These are phyloP conservation scores for Globicephala melas DNA, from an alignment of 2,113 vertebrate genomes.

Conservation along the genomic window DNA sequence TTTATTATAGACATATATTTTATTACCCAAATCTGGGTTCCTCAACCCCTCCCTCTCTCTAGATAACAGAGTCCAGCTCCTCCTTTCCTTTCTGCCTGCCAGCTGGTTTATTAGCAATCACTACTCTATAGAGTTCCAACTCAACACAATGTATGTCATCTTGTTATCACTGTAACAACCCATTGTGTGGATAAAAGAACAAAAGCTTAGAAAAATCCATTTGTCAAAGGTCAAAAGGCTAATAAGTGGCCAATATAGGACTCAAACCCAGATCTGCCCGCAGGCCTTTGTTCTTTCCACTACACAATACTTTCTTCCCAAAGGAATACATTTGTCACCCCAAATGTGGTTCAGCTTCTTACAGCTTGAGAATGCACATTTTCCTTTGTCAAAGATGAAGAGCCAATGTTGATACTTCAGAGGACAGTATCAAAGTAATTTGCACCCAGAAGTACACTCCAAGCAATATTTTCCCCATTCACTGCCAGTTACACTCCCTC, in stretches of 20 bases:
- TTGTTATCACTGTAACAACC: not conserved
- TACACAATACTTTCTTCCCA: not conserved
- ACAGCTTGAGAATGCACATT: slow-evolving; percentile 55
- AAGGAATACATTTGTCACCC: not conserved
- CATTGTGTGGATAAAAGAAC: not conserved
- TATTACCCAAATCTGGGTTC: not conserved
- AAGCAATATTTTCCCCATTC: slow-evolving; percentile 74
- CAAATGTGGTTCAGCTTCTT: not conserved
- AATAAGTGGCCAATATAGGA: not conserved
- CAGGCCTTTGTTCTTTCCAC: not conserved
- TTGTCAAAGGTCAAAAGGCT: not conserved
- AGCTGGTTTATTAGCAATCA: not conserved
- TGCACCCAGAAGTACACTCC: slow-evolving; percentile 76
- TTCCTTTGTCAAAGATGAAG: slow-evolving; percentile 73
- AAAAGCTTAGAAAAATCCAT: not conserved
- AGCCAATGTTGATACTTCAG: slow-evolving; percentile 72
- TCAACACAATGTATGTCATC: not conserved
- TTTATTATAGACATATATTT: not conserved
- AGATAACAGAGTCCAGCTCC: not conserved
- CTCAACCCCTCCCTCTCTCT: not conserved
- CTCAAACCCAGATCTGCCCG: not conserved
- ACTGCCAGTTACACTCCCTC: slow-evolving; percentile 70
- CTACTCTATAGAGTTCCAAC: not conserved
- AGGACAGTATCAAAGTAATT: slow-evolving; percentile 76
- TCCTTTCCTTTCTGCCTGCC: not conserved